Percentiles rank a stretch among this genome's conserved stretches.
phyloP scores from a whole-genome alignment of 2,888 invertebrate species.

The Argyresthia goedartella region DNA sequence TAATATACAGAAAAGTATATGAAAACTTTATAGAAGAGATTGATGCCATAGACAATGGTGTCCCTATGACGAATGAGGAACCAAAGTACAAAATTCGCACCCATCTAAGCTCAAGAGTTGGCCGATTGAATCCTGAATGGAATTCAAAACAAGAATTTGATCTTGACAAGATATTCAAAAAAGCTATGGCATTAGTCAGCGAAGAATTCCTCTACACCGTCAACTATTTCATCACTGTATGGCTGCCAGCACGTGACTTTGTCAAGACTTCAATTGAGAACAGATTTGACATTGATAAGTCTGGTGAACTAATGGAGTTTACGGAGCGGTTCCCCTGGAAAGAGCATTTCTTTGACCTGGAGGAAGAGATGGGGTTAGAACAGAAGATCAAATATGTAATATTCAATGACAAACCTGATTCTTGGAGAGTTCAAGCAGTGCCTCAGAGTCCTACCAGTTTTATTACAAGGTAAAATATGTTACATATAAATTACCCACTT shows the following conservation, averaged over 20 bases:
- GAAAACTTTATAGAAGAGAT: constrained; percentile 91
- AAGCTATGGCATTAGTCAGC: constrained; percentile 84
- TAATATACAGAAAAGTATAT: constrained; percentile 82
- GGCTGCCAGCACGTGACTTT: constrained; percentile 88
- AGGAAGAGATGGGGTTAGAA: constrained; percentile 76
- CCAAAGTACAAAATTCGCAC: constrained; percentile 86
- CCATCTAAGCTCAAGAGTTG: constrained; percentile 81
- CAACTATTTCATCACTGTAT: constrained; percentile 73
- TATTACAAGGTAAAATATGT: constrained; percentile 67
- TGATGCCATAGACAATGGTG: constrained; percentile 98
- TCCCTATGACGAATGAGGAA: constrained; percentile 82
- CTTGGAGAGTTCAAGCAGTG: constrained; percentile 90
- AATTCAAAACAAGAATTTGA: constrained; percentile 70
- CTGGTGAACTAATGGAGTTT: constrained; percentile 87
- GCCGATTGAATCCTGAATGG: constrained; percentile 88
- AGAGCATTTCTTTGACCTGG: constrained; percentile 86
- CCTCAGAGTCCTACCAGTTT: constrained; percentile 80
- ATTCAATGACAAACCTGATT: constrained; percentile 73
- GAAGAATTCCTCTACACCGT: constrained; percentile 83
- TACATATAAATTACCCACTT: too few relatives aligned
- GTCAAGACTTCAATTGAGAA: constrained; percentile 80
- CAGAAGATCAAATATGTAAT: constrained; percentile 79
- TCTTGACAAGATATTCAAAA: constrained; percentile 74
- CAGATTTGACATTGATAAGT: constrained; percentile 76
- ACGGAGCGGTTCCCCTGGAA: constrained; percentile 88